These are phyloP conservation scores for Gymnogyps californianus DNA, from an alignment of 2,113 vertebrate genomes.

Conservation along the genomic window DNA sequence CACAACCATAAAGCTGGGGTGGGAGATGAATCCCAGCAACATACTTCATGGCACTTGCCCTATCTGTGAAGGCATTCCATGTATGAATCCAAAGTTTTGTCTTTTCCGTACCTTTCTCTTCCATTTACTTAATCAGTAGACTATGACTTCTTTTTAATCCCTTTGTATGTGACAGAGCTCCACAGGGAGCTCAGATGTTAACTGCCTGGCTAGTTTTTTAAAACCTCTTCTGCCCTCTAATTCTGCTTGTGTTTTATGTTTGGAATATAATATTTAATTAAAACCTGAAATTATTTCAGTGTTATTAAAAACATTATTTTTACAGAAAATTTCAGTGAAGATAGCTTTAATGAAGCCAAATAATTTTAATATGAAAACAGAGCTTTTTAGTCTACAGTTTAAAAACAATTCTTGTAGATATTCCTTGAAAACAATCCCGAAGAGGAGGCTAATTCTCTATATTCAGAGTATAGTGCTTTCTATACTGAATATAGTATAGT, in stretches of 20 bases:
- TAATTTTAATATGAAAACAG: not conserved
- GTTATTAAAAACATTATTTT: not conserved
- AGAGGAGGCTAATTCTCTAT: not conserved
- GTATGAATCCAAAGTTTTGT: not conserved
- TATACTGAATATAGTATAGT: not conserved
- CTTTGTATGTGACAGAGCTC: not conserved
- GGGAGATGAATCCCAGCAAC: not conserved
- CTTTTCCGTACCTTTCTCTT: not conserved
- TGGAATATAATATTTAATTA: not conserved
- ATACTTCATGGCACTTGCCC: not conserved
- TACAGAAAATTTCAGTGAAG: not conserved
- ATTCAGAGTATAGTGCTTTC: not conserved
- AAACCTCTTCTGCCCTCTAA: not conserved
- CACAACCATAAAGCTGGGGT: accelerated
- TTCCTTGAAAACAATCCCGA: not conserved
- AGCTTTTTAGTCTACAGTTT: not conserved
- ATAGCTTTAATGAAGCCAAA: not conserved
- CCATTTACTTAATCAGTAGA: not conserved
- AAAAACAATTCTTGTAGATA: not conserved
- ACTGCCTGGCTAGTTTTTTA: not conserved
- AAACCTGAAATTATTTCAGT: not conserved
- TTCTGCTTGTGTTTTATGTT: not conserved
- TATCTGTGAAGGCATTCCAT: not conserved
- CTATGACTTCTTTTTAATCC: not conserved
- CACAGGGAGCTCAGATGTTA: not conserved